These are phyloP conservation scores for Sanderia malayensis DNA, from an alignment of 30 jellyfish, hydroid and myxozoan species.

Conservation along the genomic window DNA sequence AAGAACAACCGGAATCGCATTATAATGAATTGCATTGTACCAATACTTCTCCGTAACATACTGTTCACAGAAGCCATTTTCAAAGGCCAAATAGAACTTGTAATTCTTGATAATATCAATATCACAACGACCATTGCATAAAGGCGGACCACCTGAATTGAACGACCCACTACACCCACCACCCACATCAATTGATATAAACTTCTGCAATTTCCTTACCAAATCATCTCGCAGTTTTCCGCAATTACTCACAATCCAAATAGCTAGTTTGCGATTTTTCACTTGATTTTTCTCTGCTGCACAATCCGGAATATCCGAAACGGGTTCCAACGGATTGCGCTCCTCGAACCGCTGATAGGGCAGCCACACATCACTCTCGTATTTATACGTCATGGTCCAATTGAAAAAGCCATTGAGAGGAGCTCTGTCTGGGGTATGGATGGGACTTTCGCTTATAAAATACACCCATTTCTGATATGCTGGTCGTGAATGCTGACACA, in stretches of 20 bases:
- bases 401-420: constrained; percentile 67
- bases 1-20: too few relatives aligned
- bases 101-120: constrained; percentile 8
- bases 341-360: constrained; percentile 34
- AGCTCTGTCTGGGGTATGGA: constrained; percentile 24
- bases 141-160: neutral
- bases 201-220: constrained; percentile 33
- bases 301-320: constrained; percentile 5
- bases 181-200: constrained; percentile 32
- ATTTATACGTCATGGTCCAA: constrained; percentile 29
- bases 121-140: constrained; percentile 11
- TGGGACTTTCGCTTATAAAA: constrained; percentile 76
- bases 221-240: constrained; percentile 37
- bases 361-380: constrained; percentile 50
- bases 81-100: constrained; percentile 60
- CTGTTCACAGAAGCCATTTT: constrained; percentile 55
- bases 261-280: constrained; percentile 20
- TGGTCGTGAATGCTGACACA: constrained; percentile 13
- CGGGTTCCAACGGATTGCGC: constrained; percentile 1
- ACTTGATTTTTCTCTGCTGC: constrained; percentile 56
- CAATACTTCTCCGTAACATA: too few relatives aligned
- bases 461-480: constrained; percentile 62
- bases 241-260: constrained; percentile 61
- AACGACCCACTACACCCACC: constrained; percentile 50
- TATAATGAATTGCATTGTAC: too few relatives aligned